Evolutionary conservation across 92 coral and sea anemone species (phyloP).

Genomic region (Phenganax marumi): DNA sequence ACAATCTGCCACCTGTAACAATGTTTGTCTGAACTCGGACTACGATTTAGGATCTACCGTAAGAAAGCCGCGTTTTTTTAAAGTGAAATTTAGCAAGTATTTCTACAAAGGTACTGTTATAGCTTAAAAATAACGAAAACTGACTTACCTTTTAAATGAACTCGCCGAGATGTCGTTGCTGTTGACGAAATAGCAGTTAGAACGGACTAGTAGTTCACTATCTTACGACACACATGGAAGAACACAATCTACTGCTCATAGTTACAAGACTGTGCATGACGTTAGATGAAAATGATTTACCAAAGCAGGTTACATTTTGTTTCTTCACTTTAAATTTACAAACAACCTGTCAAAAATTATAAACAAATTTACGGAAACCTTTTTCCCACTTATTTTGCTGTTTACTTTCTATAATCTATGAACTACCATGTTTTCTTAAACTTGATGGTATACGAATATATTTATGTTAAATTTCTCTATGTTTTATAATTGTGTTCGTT

Average conservation of each 20-base stretch:
- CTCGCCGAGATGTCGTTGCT: constrained; percentile 32
- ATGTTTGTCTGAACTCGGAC: constrained; percentile 27
- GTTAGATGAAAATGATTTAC: constrained; percentile 7
- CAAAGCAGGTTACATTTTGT: constrained; percentile 35
- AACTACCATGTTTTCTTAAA: neutral
- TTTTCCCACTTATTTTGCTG: neutral
- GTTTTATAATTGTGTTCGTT: no score
- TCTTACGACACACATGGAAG: constrained; percentile 24
- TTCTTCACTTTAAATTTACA: constrained; percentile 12
- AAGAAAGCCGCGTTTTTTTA: neutral
- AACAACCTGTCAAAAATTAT: constrained; percentile 27
- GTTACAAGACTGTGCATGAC: constrained; percentile 6
- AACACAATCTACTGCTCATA: constrained; percentile 28
- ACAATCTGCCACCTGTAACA: constrained; percentile 29
- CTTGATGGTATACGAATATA: neutral
- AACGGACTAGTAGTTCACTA: constrained; percentile 30
- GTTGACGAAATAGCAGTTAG: constrained; percentile 19
- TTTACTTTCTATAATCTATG: neutral
- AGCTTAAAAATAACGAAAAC: neutral
- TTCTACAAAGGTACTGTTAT: no score
- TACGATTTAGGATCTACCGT: constrained; percentile 1
- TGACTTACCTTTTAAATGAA: constrained; percentile 30
- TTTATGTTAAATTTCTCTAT: no score
- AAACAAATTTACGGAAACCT: constrained; percentile 6
- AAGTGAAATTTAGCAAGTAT: neutral